Evolutionary conservation across 2,797 vertebrate species (phyloP), one percentile per base, ranked within the genome.

Genomic region (Tarsius wallacei): DNA sequence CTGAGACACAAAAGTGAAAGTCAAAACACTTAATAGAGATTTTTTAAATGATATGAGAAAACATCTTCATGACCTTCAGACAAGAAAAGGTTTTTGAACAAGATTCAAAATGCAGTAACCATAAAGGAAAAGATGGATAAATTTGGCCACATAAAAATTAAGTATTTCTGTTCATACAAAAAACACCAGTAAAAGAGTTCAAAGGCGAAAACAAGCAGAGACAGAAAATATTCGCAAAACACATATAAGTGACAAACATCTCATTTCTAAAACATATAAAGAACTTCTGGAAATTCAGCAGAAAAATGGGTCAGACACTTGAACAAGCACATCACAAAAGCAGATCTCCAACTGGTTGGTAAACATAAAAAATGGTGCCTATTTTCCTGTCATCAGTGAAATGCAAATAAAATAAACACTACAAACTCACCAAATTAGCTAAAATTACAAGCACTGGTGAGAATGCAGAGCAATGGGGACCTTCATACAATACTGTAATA

Each of bases 401-500:
- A 31, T 0, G 47, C 47, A 42, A 42, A 42, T 42, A 42, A 42
- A 42, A 42, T 42, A 42, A 42, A 81, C 5, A 5, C 24, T n/a
- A 9, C 26, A 84, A 7, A 24, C 51, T 19, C 51, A 4, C 19
- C 47, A 1, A 9, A 6, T 21, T 21, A 22, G 55, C 11, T 22
- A 10, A 10, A 36, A n/a, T 10, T 0, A 7, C 2, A 4, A 31
- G n/a, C 81, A 22, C 26, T 4, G 2, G 26, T 1, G 5, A 53
- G 13, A 61, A n/a, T 0, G 0, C 4, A 13, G 49, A 47, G 47
- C 16, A 12, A 21, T 0, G 3, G 42, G 42, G 70, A 7, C 6
- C 4, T 51, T 7, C 19, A 3, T 0, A 14, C 15, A 2, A 14
- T 0, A 0, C 80, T 0, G 0, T 0, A 4, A 42, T 0, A 0